Conservation (phyloP, 1,140 invertebrate species). For the Sycophaga agraensis region DNA sequence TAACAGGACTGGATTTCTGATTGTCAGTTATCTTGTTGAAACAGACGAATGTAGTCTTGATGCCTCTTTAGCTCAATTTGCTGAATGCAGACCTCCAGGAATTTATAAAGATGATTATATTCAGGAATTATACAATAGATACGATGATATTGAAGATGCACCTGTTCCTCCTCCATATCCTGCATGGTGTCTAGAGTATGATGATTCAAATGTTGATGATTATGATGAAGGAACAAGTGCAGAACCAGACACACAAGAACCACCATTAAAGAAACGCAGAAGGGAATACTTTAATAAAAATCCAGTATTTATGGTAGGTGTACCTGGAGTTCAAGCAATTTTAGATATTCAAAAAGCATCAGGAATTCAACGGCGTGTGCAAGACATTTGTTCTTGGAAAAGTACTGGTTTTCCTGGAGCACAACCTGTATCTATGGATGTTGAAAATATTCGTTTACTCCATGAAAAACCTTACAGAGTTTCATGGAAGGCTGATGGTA, state of each 20-base stretch:
- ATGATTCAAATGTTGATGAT: conserved; percentile 51
- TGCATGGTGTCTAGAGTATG: conserved; percentile 74
- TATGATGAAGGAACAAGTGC: conserved; percentile 40
- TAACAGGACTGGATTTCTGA: conserved; percentile 95
- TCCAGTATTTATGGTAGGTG: conserved; percentile 78
- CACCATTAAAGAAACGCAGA: conserved; percentile 43
- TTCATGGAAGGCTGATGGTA: conserved; percentile 99
- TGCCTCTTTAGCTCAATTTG: conserved; percentile 77
- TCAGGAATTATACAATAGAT: conserved; percentile 71
- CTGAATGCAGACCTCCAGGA: conserved; percentile 69
- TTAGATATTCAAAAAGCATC: conserved; percentile 62
- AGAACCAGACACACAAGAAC: conserved; percentile 25
- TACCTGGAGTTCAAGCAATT: conserved; percentile 71
- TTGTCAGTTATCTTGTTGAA: conserved; percentile 88
- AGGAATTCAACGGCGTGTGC: conserved; percentile 75
- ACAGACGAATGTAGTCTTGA: conserved; percentile 75
- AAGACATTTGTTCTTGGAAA: conserved; percentile 81
- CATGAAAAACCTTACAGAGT: conserved; percentile 86
- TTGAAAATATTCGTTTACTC: conserved; percentile 77
- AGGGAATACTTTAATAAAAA: conserved; percentile 61
- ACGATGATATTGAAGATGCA: conserved; percentile 74
- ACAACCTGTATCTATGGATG: conserved; percentile 96
- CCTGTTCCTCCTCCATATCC: conserved; percentile 75
- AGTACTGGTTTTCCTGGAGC: conserved; percentile 87
- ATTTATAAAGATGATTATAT: conserved; percentile 82